Evolutionary conservation across 2,888 invertebrate species (phyloP).

Genomic region (Rhimphoctona megacephalus): DNA sequence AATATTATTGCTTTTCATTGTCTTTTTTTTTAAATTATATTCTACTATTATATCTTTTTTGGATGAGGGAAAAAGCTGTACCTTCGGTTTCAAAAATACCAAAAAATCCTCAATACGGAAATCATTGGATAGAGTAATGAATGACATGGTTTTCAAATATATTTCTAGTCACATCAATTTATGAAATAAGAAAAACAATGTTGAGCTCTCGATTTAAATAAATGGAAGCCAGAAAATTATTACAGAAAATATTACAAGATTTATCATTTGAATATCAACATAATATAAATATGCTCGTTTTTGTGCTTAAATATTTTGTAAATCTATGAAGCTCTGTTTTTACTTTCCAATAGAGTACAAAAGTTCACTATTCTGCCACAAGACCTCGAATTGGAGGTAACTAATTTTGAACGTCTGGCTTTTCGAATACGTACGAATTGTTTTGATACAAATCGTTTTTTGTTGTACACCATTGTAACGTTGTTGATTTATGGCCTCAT

Average conservation of each 20-base stretch:
- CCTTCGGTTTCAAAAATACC: neutral
- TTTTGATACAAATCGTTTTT: neutral
- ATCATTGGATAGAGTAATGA: neutral
- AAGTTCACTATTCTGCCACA: neutral
- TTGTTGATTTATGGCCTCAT: neutral
- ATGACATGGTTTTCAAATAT: neutral
- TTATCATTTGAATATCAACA: neutral
- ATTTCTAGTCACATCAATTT: neutral
- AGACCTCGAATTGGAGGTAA: neutral
- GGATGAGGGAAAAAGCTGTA: neutral
- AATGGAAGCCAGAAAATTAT: neutral
- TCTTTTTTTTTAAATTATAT: neutral
- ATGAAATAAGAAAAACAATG: neutral
- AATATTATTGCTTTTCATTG: neutral
- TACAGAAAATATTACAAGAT: neutral
- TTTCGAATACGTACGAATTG: slow-evolving; percentile 6
- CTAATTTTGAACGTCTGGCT: neutral
- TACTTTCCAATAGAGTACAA: neutral
- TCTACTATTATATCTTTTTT: neutral
- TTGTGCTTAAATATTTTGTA: neutral
- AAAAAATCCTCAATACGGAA: neutral
- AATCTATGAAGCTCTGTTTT: neutral
- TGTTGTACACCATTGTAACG: neutral
- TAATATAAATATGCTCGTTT: neutral
- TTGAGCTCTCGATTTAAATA: neutral